Base-by-base conservation (phyloP, 2,888 invertebrate species). In the Rhingia rostrata region DNA sequence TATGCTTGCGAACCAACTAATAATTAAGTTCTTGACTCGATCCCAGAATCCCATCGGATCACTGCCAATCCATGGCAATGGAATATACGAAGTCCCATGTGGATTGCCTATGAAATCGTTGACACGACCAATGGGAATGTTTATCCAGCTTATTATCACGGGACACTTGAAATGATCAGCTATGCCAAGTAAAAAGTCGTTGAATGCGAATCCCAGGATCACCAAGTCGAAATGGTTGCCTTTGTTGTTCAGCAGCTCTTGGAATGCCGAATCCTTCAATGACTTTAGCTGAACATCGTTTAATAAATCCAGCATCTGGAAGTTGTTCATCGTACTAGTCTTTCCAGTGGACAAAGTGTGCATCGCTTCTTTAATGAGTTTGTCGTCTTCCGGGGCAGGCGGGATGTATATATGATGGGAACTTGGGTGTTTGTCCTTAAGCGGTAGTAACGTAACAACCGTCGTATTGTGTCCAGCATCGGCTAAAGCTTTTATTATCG, bases 101-200 rank as follows among this genome's bases (percentile, higher is more conserved):
- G 90, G 91, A 86, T 90, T 90, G 1, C 91, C 90, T 2, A 90
- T 63, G 4, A 88, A 32, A 0, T 37, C 32, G 66, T 90, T 87
- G 3, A 87, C 75, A n/a, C 87, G 69, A 2, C 86, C 61, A 83
- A 88, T 86, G 0, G 89, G 87, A 6, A 82, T 63, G 0, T 87
- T 87, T 0, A 83, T 32, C 89, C 90, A 90, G 2, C 85, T 87
- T 0, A 89, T 0, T 43, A 90, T 87, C 0, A 90, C 4, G 0
- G 91, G 91, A 5, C 88, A 88, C 0, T 91, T 90, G 32, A 91
- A 90, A 43, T 86, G 88, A 0, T 88, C 87, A 0, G 88, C 89
- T 0, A 90, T 66, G 0, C 89, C 90, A 4, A 89, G 45, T n/a
- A 77, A 51, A 12, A 77, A 82, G 6, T 88, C 87, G 60, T 85